Evolutionary conservation across 2,113 vertebrate genomes (phyloP), one percentile per base, ranked within the genome.

Genomic region (Callospermophilus lateralis): DNA sequence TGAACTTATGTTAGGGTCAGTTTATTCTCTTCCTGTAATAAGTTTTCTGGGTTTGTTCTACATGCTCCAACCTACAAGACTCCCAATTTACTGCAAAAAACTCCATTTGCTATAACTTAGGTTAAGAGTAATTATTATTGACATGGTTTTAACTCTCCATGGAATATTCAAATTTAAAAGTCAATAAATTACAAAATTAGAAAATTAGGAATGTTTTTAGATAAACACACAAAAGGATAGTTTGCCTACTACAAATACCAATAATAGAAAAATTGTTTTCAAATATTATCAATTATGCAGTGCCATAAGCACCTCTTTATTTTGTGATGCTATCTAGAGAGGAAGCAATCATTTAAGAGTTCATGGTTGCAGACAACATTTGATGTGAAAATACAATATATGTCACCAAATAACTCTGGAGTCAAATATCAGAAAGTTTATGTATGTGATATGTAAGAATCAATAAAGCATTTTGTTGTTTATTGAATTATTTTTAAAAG

Each of bases 371-470:
- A 74, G 55, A 95, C 26, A 95, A 61, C 4, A 2, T 94, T 74
- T 86, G 81, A 58, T 67, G 39, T 89, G 85, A 80, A 93, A 58
- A 93, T 68, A 80, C 3, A 79, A n/a, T 48, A n/a, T n/a, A n/a
- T n/a, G 89, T 89, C 90, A 37, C 26, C 79, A 84, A 19, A 73
- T 68, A 26, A 89, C 37, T 65, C 24, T 80, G 79, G 24, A 45
- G 89, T 45, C n/a, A 84, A 89, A 55, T 67, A 48, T 37, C 32
- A 89, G 32, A 85, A 74, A 55, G 22, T 78, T 10, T 70, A 22
- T 42, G 6, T 77, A 45, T 8, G 8, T 73, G 17, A 11, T 90
- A 20, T 30, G 20, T 55, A 86, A n/a, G 45, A 24, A 80, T 91
- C 45, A 12, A 24, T 48, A 39, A 90, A 34, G 17, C 37, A n/a